Evolutionary conservation across 2,888 invertebrate genomes (phyloP), one percentile per base, ranked within the genome.

Genomic region (Syrphus vitripennis): DNA sequence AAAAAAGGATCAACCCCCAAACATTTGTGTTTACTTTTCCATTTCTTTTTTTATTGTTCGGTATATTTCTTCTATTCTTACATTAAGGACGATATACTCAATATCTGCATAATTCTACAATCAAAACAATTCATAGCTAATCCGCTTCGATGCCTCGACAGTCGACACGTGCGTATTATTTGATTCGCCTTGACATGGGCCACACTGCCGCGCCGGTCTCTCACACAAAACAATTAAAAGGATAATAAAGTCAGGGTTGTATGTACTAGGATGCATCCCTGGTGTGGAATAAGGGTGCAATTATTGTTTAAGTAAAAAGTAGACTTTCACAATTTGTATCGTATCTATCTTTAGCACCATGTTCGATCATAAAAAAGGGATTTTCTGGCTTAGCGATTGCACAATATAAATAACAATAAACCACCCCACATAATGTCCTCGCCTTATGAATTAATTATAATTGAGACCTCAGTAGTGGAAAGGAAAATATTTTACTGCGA

Each of bases 71-170:
- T 53, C 53, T 50, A 45, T 50, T 76, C 9, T 34, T 26, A 31
- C 12, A 12, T 7, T n/a, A 50, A 67, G 48, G 48, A 48, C 65
- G 61, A 45, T 53, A 59, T 59, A 72, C 72, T 53, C 71, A 61
- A 75, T 81, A 82, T 86, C 77, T 82, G 74, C 86, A 82, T 86
- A 86, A 82, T 77, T 86, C 77, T 48, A 70, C 82, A 82, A 86
- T 82, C 86, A 82, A 72, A 86, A 82, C 86, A 86, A 86, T 86
- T 86, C 86, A 61, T 26, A 24, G 82, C 82, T 86, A 86, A 86
- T 86, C 86, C 74, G 55, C 71, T 86, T 74, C 55, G 59, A 82
- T 78, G 77, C 67, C 70, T 70, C 70, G 86, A 74, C 86, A 82
- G 70, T 70, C 70, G 86, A 74, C 86, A 82, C 86, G 86, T 86